phyloP scores from a whole-genome alignment of 2,113 vertebrate species.

The Salvator merianae region DNA sequence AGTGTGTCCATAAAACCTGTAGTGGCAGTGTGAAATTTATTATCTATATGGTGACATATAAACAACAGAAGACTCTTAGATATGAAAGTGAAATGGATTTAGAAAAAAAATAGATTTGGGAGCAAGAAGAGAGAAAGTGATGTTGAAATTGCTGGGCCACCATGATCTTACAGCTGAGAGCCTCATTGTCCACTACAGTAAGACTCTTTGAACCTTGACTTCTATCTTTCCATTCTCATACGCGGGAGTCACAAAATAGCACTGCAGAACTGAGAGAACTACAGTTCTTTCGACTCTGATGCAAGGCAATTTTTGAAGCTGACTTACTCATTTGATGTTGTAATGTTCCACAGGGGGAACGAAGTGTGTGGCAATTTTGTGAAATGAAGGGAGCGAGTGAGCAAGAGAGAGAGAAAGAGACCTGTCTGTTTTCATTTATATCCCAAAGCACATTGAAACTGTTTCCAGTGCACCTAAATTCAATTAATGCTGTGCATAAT shows the following conservation, averaged over 20 bases:
- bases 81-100: not conserved
- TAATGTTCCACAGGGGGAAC: conserved; percentile 4
- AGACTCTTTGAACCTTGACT: conserved; percentile 44
- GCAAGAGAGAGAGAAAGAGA: not conserved
- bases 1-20: not conserved
- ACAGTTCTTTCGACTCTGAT: conserved; percentile 40
- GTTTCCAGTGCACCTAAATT: not conserved
- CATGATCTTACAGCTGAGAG: conserved; percentile 37
- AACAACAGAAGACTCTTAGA: not conserved
- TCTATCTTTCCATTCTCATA: conserved; percentile 52
- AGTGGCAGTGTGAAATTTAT: not conserved
- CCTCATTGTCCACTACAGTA: conserved; percentile 33
- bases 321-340: conserved; percentile 24
- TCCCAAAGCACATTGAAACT: not conserved
- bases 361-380: conserved; percentile 34
- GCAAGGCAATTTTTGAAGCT: conserved; percentile 55
- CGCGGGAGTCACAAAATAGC: conserved; percentile 38
- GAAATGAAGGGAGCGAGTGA: conserved; percentile 21
- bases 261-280: conserved; percentile 16
- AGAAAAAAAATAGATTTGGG: not conserved
- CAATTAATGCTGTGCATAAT: conserved; percentile 3
- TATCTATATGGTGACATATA: not conserved
- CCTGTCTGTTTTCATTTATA: conserved; percentile 12
- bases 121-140: conserved; percentile 24
- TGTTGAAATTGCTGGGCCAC: conserved; percentile 44